These are phyloP conservation scores for Zaprionus capensis DNA, from an alignment of 1,140 invertebrate genomes.

Conservation along the genomic window DNA sequence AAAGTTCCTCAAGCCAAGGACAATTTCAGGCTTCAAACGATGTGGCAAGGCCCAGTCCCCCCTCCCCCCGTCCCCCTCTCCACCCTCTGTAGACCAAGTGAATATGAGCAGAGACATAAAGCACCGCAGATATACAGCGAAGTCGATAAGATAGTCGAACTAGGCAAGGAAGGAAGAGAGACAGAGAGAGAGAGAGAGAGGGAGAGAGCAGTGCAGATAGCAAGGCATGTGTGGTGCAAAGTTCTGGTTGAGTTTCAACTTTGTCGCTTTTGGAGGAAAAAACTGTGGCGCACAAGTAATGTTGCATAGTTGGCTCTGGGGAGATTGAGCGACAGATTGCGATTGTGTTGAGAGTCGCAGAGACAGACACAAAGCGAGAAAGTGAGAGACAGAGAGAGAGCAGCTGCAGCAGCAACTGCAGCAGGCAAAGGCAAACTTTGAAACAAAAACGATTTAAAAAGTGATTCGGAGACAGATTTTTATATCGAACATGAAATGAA, in stretches of 20 bases:
- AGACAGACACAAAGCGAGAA: not conserved
- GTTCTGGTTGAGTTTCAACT: conserved; percentile 50
- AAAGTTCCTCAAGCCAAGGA: conserved; percentile 54
- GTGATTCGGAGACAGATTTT: conserved; percentile 73
- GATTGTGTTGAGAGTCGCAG: conserved; percentile 25
- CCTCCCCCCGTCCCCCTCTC: not conserved
- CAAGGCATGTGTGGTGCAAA: conserved; percentile 23
- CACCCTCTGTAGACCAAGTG: conserved; percentile 5
- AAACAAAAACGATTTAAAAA: conserved; percentile 80
- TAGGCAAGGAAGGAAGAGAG: not conserved
- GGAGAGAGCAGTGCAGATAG: not conserved
- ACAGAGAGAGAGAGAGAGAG: not conserved
- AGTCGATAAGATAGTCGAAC: conserved; percentile 32
- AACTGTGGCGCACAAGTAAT: conserved; percentile 63
- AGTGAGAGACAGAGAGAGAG: not conserved
- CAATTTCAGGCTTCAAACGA: conserved; percentile 33
- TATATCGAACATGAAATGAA: conserved; percentile 45
- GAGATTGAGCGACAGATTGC: conserved; percentile 73
- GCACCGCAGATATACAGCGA: conserved; percentile 28
- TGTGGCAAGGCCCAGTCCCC: not conserved
- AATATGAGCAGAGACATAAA: conserved; percentile 34
- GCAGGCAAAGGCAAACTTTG: conserved; percentile 47
- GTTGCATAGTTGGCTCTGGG: conserved; percentile 60
- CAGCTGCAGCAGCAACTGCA: conserved; percentile 22
- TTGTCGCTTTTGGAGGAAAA: conserved; percentile 44